phyloP scores from a whole-genome alignment of 2,888 invertebrate species.

The Tinea pellionella region DNA sequence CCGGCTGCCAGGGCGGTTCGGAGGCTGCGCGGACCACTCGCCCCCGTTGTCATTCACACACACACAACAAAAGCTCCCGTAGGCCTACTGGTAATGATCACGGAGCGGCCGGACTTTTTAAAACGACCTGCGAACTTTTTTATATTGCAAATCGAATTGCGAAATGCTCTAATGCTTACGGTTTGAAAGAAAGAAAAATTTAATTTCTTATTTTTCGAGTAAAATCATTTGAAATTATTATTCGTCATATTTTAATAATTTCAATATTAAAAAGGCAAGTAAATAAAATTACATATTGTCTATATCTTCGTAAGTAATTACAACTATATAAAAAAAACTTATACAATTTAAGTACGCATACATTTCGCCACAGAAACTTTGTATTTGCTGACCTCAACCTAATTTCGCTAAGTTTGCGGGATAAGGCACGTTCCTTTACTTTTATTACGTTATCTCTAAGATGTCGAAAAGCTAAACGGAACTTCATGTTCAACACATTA shows the following conservation, averaged over 20 bases:
- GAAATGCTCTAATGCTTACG: neutral
- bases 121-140: slow-evolving; percentile 58
- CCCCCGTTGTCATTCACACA: slow-evolving; percentile 63
- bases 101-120: slow-evolving; percentile 49
- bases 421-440: slow-evolving; percentile 22
- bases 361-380: slow-evolving; percentile 1
- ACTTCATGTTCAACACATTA: neutral
- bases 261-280: neutral
- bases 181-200: neutral
- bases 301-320: neutral
- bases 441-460: slow-evolving; percentile 20
- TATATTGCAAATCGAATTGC: slow-evolving; percentile 21
- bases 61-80: slow-evolving; percentile 22
- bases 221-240: neutral
- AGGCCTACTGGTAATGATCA: slow-evolving; percentile 12
- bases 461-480: slow-evolving; percentile 9
- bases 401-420: slow-evolving; percentile 25
- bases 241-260: no score
- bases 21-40: slow-evolving; percentile 56
- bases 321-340: neutral
- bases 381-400: slow-evolving; percentile 25
- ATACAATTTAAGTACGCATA: neutral
- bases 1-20: slow-evolving; percentile 40
- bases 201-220: neutral
- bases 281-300: neutral